Evolutionary conservation across 1,140 invertebrate genomes (phyloP).

Genomic region (Zophobas atratus): DNA sequence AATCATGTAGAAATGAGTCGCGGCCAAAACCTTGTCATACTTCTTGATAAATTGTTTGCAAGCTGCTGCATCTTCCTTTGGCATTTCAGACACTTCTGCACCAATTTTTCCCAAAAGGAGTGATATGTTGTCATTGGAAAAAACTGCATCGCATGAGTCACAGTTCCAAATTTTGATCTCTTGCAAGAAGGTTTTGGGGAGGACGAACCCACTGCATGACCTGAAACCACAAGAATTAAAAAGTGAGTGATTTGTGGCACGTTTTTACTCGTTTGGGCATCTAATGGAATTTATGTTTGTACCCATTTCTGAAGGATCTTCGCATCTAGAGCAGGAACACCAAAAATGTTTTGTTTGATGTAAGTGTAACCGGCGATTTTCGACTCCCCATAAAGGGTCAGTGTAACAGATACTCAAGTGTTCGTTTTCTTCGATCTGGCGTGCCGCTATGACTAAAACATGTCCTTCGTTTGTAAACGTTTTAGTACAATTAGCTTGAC

Average conservation of each 20-base stretch:
- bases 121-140: constrained; percentile 70
- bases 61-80: constrained; percentile 72
- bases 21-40: constrained; percentile 74
- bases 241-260: background rate
- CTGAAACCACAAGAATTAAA: background rate
- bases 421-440: constrained; percentile 69
- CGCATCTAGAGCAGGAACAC: constrained; percentile 78
- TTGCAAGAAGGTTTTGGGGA: background rate
- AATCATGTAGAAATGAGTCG: constrained; percentile 78
- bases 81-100: constrained; percentile 73
- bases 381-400: constrained; percentile 80
- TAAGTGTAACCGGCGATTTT: constrained; percentile 77
- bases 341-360: constrained; percentile 81
- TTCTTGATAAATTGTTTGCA: constrained; percentile 75
- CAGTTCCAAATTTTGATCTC: constrained; percentile 65
- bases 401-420: constrained; percentile 81
- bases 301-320: constrained; percentile 80
- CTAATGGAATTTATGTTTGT: constrained; percentile 80
- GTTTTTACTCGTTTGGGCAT: constrained; percentile 73
- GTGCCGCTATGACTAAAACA: constrained; percentile 73
- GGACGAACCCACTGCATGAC: background rate
- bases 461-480: constrained; percentile 77
- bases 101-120: constrained; percentile 75
- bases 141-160: constrained; percentile 70
- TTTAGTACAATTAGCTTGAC: constrained; percentile 81